phyloP scores from a whole-genome alignment of 2,888 invertebrate species.

The Mystacides longicornis region DNA sequence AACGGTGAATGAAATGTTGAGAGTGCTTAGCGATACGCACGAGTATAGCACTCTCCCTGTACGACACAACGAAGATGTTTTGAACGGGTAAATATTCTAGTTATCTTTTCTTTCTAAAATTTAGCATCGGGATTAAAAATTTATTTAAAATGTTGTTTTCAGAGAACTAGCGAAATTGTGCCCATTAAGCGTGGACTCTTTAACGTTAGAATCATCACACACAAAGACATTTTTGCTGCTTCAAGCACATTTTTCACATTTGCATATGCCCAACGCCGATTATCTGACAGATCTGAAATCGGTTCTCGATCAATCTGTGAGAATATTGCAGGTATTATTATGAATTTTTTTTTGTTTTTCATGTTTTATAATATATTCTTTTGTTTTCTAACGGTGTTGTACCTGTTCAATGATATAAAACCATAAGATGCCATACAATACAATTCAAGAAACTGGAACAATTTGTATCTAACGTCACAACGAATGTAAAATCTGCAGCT shows the following conservation, averaged over 20 bases:
- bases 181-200: conserved; percentile 61
- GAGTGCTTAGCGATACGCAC: conserved; percentile 73
- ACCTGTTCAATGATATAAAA: no score
- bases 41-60: conserved; percentile 94
- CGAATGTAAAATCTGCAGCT: no score
- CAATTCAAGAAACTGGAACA: conserved; percentile 2
- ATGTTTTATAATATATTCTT: not conserved
- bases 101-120: not conserved
- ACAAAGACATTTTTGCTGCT: conserved; percentile 90
- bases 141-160: conserved; percentile 5
- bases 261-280: conserved; percentile 81
- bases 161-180: conserved; percentile 77
- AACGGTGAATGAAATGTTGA: conserved; percentile 64
- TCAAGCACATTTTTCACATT: conserved; percentile 87
- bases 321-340: conserved; percentile 76
- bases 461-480: no score
- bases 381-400: no score
- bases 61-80: conserved; percentile 92
- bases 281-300: conserved; percentile 95
- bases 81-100: conserved; percentile 64
- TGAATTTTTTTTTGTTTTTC: not conserved
- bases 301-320: conserved; percentile 90
- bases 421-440: no score
- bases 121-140: not conserved
- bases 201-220: conserved; percentile 82